A percentile compares a stretch with the other conserved stretches of the same genome.
Conservation (phyloP, 2,888 invertebrate species). For the Tinea semifulvella region DNA sequence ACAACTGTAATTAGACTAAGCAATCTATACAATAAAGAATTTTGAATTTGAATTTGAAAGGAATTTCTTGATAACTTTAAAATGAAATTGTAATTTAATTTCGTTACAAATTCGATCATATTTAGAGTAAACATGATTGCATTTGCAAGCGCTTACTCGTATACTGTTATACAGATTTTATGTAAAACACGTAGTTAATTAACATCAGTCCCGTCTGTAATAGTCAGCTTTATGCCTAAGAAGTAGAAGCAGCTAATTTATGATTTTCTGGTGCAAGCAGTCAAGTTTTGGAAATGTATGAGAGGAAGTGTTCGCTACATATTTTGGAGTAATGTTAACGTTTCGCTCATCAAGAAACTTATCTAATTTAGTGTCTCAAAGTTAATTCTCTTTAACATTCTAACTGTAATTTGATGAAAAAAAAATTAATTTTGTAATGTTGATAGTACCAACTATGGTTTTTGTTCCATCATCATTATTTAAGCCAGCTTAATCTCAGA, state of each 20-base stretch:
- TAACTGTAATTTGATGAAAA: not conserved
- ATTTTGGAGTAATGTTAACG: not conserved
- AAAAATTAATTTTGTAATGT: no score
- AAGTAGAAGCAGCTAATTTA: not conserved
- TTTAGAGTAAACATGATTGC: slow-evolving; percentile 1
- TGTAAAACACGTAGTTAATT: slow-evolving; percentile 4
- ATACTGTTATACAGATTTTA: slow-evolving; percentile 4
- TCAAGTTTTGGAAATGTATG: not conserved
- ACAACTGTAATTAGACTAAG: no score
- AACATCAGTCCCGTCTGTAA: not conserved
- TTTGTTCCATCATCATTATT: no score
- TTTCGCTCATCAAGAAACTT: not conserved
- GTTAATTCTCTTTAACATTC: no score
- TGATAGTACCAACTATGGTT: no score
- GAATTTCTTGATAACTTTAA: no score
- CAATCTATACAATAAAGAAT: no score
- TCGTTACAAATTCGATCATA: no score
- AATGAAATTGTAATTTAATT: no score
- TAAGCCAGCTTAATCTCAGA: no score
- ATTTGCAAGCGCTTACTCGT: not conserved
- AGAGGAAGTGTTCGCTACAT: not conserved
- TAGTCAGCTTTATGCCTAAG: slow-evolving; percentile 3
- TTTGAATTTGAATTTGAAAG: no score
- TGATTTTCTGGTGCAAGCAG: slow-evolving; percentile 1
- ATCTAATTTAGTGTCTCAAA: not conserved